Conservation (phyloP, 2,888 invertebrate genomes). For the Eucera pruinosa region DNA sequence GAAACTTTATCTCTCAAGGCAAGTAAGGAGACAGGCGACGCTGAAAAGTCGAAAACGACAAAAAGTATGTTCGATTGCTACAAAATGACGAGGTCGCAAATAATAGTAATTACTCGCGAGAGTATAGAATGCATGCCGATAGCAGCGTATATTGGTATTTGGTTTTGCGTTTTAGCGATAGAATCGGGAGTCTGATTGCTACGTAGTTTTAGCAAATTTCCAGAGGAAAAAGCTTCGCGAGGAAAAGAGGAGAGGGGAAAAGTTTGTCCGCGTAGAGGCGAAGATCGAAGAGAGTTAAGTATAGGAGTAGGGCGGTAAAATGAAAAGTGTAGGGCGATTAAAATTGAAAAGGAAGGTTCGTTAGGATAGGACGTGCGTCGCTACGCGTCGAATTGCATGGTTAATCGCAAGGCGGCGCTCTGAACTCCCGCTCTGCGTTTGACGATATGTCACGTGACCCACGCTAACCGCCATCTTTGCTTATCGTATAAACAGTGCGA, state of each 20-base stretch:
- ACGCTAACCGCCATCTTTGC: constrained; percentile 88
- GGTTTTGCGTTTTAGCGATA: neutral
- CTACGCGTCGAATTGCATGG: constrained; percentile 65
- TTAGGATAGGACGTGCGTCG: no score
- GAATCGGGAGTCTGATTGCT: neutral
- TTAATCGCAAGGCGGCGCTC: constrained; percentile 71
- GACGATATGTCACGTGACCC: constrained; percentile 85
- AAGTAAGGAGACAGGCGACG: no score
- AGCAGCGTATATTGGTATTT: neutral
- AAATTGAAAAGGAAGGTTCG: constrained; percentile 41
- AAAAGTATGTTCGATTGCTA: no score
- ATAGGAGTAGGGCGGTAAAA: neutral
- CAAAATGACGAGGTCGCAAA: no score
- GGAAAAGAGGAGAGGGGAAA: no score
- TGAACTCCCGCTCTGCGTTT: constrained; percentile 81
- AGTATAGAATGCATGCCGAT: neutral
- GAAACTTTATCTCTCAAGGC: no score
- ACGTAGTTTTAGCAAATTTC: neutral
- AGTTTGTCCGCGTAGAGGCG: no score
- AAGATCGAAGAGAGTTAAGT: no score
- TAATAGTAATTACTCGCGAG: neutral
- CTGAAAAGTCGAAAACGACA: no score
- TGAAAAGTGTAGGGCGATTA: constrained; percentile 17
- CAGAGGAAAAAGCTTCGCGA: no score
- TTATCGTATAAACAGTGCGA: constrained; percentile 86